Base-by-base conservation (phyloP, 2,888 invertebrate genomes). In the Tenthredo mesomela region DNA sequence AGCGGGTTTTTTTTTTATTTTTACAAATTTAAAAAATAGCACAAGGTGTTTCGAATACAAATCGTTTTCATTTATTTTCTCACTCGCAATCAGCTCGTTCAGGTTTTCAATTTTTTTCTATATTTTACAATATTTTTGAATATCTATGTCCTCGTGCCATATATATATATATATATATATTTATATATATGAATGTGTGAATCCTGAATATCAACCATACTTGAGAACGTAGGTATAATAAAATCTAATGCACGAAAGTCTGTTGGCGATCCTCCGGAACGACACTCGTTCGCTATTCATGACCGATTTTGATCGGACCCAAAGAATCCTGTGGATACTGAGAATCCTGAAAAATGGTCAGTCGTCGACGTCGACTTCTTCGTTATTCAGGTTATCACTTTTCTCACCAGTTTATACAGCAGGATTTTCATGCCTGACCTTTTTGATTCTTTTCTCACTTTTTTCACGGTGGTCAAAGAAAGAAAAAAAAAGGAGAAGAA, bases 311-410 rank as follows among this genome's bases (percentile, higher is more conserved):
- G 61, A 80, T 80, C 80, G 80, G 58, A 80, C 61, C 80, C 61
- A 61, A 80, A 80, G 80, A 80, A 61, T 80, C 80, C 58, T 37
- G 21, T 40, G 58, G 58, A 61, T 80, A 25, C 61, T 61, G 58
- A 43, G 61, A 50, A 80, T 61, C 80, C 80, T 80, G 80, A 61
- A 61, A 80, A 80, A 80, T 80, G 80, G 80, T 61, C 58, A 61
- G 58, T 80, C 80, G 80, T 80, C 58, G n/a, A 40, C 37, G 58
- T 40, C 40, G 37, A 37, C 58, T 80, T 80, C 61, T 80, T 80
- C 80, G 58, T 80, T 80, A 80, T 80, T 80, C 80, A 80, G 58
- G 58, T 61, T 80, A 80, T 80, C 80, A 80, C 80, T 80, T 80
- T 61, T 80, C 61, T 58, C 58, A 21, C 58, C 58, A 80, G 58